Evolutionary conservation across 2,113 vertebrate genomes (phyloP), one percentile per base, ranked within the genome.

Genomic region (Prionailurus bengalensis): DNA sequence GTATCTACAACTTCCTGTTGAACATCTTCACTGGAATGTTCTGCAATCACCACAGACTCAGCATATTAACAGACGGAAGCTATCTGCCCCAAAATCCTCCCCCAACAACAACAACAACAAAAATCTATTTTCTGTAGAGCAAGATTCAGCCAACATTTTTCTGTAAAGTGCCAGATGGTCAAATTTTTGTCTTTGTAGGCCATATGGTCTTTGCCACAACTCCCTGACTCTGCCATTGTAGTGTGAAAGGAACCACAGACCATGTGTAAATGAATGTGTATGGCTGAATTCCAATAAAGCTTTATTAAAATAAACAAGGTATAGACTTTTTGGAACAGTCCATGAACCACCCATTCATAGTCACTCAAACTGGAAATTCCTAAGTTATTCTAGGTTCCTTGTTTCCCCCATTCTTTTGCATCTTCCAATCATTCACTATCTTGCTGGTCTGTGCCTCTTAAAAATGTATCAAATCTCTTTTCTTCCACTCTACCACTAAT

Each of bases 1-100:
- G 19, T 66, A 89, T 29, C 83, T 92, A n/a, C 12, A 92, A 81
- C 73, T 78, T 89, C 42, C 29, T 36, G 39, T 53, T 76, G 70
- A 76, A 83, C 5, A 55, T 89, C 68, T 96, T 95, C n/a, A 48
- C 39, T 79, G n/a, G 65, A 36, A 63, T 86, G 63, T 97, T 92
- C 68, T 78, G n/a, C 11, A 89, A 65, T 33, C 14, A 63, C 29
- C 15, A 6, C 19, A 51, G 91, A 65, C 55, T 65, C 14, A 68
- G n/a, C 31, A 45, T 33, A 73, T 31, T 83, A 83, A 95, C 27
- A 58, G 94, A 45, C 31, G 48, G 36, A 83, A 91, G 53, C 21
- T 36, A 19, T 74, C 21, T 81, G 31, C 14, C 14, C 80, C 39
- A 11, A 27, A 70, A 76, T 12, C 39, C 11, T 33, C 39, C 33